A percentile compares a stretch with the other conserved stretches of the same genome.
phyloP scores from a whole-genome alignment of 2,888 invertebrate genomes.

The Xestia rhomboidea region DNA sequence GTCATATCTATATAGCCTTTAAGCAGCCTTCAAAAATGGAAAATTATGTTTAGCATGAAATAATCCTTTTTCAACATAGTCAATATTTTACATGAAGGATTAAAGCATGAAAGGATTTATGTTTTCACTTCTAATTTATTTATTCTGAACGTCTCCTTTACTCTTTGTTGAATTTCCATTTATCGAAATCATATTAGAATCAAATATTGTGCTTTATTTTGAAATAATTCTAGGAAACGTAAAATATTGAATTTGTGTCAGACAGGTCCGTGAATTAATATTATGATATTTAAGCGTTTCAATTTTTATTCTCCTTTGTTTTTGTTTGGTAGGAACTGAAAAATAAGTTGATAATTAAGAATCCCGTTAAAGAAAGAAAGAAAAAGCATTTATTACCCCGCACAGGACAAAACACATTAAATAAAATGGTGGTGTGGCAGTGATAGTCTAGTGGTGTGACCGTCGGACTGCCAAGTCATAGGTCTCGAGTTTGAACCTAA shows the following conservation, averaged over 20 bases:
- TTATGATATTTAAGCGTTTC: neutral
- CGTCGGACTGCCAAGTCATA: too few species aligned
- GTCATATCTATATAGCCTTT: neutral
- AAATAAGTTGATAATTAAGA: neutral
- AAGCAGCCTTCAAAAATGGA: neutral
- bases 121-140: slow-evolving; percentile 5
- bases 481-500: too few species aligned
- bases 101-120: slow-evolving; percentile 11
- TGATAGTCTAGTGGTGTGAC: too few species aligned
- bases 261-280: slow-evolving; percentile 6
- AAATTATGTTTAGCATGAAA: slow-evolving; percentile 1
- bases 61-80: neutral
- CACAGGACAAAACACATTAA: too few species aligned
- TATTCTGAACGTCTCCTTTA: neutral
- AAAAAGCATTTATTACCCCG: too few species aligned
- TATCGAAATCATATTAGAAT: neutral
- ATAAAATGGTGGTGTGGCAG: too few species aligned
- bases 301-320: neutral
- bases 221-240: neutral
- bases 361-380: too few species aligned
- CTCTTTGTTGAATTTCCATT: neutral
- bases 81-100: slow-evolving; percentile 18
- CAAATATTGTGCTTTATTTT: neutral
- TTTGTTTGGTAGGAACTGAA: neutral
- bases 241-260: slow-evolving; percentile 15